Percentiles rank a stretch among this genome's conserved stretches.
These are phyloP conservation scores for Caenorhabditis tropicalis DNA, from an alignment of 1,140 invertebrate species.

Conservation along the genomic window DNA sequence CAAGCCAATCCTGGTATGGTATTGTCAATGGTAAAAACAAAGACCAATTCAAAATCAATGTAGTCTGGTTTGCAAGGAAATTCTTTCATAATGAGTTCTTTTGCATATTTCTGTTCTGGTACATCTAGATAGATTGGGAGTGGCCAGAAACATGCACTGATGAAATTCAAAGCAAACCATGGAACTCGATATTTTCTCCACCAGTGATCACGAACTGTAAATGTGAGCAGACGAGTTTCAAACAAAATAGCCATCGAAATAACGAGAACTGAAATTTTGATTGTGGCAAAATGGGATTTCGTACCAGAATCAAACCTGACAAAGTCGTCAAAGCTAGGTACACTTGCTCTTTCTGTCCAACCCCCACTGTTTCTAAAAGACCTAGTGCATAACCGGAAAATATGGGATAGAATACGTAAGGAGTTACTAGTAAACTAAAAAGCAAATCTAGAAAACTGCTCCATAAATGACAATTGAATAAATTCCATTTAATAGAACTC, in stretches of 20 bases:
- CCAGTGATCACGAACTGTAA: not conserved
- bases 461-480: not conserved
- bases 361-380: not conserved
- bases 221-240: not conserved
- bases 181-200: not conserved
- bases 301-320: no score
- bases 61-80: not conserved
- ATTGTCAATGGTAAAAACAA: not conserved
- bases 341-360: not conserved
- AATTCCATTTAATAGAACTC: not conserved
- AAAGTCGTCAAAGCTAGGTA: no score
- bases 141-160: not conserved
- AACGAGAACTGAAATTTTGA: no score
- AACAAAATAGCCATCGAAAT: not conserved
- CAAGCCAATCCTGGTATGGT: not conserved
- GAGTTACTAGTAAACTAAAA: not conserved
- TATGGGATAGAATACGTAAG: no score
- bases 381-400: no score
- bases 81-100: not conserved
- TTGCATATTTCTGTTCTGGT: not conserved
- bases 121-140: not conserved
- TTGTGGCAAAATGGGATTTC: no score
- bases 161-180: not conserved
- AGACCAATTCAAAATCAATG: not conserved
- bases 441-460: not conserved